phyloP scores from a whole-genome alignment of 2,888 invertebrate genomes.

The Lasioglossum villosulum region DNA sequence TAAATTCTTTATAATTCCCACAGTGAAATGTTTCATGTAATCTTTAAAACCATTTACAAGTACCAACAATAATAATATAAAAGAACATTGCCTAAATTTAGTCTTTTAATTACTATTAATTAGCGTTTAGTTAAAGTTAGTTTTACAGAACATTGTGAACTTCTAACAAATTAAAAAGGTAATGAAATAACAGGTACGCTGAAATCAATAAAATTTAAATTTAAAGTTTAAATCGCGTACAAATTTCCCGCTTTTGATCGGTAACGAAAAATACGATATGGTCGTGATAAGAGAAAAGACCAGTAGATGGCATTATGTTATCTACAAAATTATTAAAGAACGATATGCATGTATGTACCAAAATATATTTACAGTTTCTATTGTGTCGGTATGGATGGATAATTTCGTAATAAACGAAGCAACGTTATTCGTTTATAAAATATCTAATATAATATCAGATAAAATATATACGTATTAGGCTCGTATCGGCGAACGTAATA shows the following conservation, averaged over 20 bases:
- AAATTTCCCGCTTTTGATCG: neutral
- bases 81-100: constrained; percentile 2
- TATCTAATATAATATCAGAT: constrained; percentile 12
- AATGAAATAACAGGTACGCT: neutral
- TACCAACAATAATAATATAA: neutral
- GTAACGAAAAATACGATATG: neutral
- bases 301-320: neutral
- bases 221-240: neutral
- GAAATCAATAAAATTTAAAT: neutral
- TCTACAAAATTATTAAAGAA: neutral
- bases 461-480: neutral
- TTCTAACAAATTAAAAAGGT: neutral
- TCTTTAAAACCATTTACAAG: too few relatives aligned
- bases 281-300: neutral
- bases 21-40: too few relatives aligned
- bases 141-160: too few relatives aligned
- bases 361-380: neutral
- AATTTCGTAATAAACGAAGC: neutral
- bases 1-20: too few relatives aligned
- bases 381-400: neutral
- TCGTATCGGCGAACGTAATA: neutral
- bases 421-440: constrained; percentile 29
- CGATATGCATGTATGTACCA: neutral
- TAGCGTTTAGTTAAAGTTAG: neutral
- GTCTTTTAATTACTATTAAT: too few relatives aligned